Percentiles rank a stretch among this genome's conserved stretches.
Evolutionary conservation across 2,888 invertebrate species (phyloP).

Genomic region (Lutraria lutraria): DNA sequence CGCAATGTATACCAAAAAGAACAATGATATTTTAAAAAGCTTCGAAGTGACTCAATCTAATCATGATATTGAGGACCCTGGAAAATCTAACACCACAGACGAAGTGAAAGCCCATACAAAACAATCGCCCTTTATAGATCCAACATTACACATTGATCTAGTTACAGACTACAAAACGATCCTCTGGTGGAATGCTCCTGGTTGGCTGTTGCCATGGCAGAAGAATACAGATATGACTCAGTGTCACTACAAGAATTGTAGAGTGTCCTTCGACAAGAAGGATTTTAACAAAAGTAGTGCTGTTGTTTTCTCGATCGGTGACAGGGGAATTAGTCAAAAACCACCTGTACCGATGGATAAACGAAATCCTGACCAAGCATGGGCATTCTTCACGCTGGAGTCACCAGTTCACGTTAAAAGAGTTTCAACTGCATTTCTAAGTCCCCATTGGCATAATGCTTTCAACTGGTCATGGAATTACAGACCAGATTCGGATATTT

Average conservation of each 20-base stretch:
- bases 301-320: constrained; percentile 44
- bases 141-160: constrained; percentile 24
- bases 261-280: constrained; percentile 33
- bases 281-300: constrained; percentile 34
- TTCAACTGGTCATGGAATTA: constrained; percentile 55
- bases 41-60: too few relatives aligned
- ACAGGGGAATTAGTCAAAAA: background rate
- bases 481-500: constrained; percentile 36
- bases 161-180: constrained; percentile 29
- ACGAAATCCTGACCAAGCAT: constrained; percentile 50
- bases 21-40: background rate
- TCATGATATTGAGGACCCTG: too few relatives aligned
- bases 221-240: constrained; percentile 32
- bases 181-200: constrained; percentile 44
- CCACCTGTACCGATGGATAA: constrained; percentile 29
- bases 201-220: constrained; percentile 38
- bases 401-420: constrained; percentile 38
- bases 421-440: background rate
- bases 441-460: constrained; percentile 25
- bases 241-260: constrained; percentile 48
- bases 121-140: constrained; percentile 37
- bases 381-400: constrained; percentile 56
- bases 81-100: too few relatives aligned
- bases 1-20: background rate
- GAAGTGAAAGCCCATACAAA: background rate